These are phyloP conservation scores for Thunnus albacares DNA, from an alignment of 2,797 vertebrate genomes.

Conservation along the genomic window DNA sequence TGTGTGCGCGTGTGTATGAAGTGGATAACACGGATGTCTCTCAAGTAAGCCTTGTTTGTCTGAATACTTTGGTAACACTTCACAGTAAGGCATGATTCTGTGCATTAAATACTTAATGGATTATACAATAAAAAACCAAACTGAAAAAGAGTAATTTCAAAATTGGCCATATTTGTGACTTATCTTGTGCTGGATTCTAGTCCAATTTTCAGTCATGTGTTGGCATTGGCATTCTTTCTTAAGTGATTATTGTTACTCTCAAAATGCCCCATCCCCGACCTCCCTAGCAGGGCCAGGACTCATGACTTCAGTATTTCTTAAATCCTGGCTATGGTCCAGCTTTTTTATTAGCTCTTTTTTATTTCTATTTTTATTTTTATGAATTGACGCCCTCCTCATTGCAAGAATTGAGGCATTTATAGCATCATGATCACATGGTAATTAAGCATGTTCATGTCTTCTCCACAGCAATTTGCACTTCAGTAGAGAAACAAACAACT, in stretches of 20 bases:
- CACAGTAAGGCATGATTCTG: background rate
- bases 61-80: background rate
- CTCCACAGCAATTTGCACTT: background rate
- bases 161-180: too few relatives aligned
- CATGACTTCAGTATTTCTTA: too few relatives aligned
- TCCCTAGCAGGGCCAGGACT: too few relatives aligned
- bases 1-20: slow-evolving; percentile 7
- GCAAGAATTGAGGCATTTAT: background rate
- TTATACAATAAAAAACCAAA: too few relatives aligned
- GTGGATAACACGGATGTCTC: slow-evolving; percentile 10
- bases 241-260: too few relatives aligned
- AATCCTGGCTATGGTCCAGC: too few relatives aligned
- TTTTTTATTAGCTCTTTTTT: too few relatives aligned
- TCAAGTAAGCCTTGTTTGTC: slow-evolving; percentile 7
- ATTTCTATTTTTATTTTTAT: background rate
- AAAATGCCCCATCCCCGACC: too few relatives aligned
- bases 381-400: background rate
- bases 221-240: too few relatives aligned
- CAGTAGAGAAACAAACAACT: background rate
- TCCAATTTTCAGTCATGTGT: too few relatives aligned
- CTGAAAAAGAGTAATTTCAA: too few relatives aligned
- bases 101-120: background rate
- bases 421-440: background rate
- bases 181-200: too few relatives aligned
- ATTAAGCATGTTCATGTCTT: background rate